Conservation (phyloP, 2,797 vertebrate species). For the Brotogeris chrysoptera region DNA sequence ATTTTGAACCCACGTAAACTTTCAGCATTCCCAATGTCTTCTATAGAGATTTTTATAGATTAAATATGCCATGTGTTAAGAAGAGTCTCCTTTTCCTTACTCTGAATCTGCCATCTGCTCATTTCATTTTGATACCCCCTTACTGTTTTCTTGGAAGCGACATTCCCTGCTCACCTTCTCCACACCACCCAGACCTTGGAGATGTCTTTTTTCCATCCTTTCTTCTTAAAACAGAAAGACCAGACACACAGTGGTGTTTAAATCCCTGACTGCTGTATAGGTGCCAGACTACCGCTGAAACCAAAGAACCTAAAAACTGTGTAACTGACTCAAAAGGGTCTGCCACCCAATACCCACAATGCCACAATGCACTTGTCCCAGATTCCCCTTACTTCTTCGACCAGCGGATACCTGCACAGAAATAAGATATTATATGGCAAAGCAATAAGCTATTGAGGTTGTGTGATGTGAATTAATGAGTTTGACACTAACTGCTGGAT, state of each 20-base stretch:
- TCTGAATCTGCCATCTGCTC: neutral
- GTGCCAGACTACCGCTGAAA: neutral
- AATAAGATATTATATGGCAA: neutral
- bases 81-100: neutral
- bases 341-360: neutral
- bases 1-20: neutral
- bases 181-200: neutral
- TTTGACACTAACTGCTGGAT: neutral
- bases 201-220: neutral
- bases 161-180: neutral
- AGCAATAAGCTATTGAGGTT: neutral
- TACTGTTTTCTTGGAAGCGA: neutral
- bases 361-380: neutral
- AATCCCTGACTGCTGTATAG: neutral
- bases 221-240: neutral
- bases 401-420: neutral
- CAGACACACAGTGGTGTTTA: neutral
- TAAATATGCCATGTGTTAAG: rapidly evolving
- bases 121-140: neutral
- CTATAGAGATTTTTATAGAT: neutral
- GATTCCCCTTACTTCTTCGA: neutral
- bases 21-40: neutral
- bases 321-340: neutral
- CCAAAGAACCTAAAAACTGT: neutral
- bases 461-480: neutral